These are phyloP conservation scores for Darevskia nairensis DNA, from an alignment of 2,797 vertebrate species.

Conservation along the genomic window DNA sequence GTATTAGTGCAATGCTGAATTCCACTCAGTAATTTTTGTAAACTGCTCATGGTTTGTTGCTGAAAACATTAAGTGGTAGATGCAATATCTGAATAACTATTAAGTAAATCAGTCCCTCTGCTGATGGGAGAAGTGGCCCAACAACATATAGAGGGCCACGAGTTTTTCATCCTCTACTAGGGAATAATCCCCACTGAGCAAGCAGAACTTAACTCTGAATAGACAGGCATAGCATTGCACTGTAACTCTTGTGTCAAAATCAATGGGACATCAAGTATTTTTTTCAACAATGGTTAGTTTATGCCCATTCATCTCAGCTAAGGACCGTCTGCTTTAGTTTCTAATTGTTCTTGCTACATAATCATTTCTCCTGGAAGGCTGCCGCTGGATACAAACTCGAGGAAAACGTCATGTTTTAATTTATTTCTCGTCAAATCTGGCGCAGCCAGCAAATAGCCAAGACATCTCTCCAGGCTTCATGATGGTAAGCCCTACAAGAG, in stretches of 20 bases:
- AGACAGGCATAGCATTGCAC: not conserved
- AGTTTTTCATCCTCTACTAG: not conserved
- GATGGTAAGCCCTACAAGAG: not conserved
- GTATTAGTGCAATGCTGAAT: too few species aligned
- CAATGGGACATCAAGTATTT: not conserved
- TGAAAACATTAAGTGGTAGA: too few species aligned
- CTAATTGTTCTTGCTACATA: not conserved
- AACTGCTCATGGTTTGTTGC: too few species aligned
- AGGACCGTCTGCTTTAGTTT: not conserved
- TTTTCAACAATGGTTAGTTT: not conserved
- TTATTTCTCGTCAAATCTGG: not conserved
- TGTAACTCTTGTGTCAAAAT: not conserved
- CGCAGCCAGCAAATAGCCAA: not conserved
- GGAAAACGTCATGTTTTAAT: not conserved
- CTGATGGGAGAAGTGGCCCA: too few species aligned
- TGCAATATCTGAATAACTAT: too few species aligned
- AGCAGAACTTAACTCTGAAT: not conserved
- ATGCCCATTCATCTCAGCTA: not conserved
- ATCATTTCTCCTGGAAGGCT: not conserved
- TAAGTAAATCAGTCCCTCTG: too few species aligned
- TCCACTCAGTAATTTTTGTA: too few species aligned
- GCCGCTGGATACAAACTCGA: not conserved
- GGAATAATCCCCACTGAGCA: not conserved
- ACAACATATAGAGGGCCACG: too few species aligned
- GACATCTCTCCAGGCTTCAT: not conserved